Percentiles rank a stretch among this genome's conserved stretches.
Evolutionary conservation across 2,113 vertebrate genomes (phyloP).

Genomic region (Psephotus haematonotus): DNA sequence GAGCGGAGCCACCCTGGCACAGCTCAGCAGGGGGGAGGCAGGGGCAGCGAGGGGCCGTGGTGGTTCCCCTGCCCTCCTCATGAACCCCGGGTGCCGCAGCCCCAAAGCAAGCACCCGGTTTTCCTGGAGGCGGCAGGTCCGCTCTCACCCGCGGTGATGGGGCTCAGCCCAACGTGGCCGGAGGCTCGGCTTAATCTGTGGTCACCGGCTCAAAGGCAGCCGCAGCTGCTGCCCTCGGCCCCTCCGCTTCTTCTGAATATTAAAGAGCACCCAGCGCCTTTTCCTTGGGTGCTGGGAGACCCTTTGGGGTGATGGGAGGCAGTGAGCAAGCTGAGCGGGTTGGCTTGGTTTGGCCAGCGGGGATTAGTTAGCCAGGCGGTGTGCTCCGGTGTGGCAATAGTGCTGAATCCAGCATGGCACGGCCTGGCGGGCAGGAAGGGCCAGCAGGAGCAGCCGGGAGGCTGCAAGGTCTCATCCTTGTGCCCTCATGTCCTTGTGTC

Average conservation of each 20-base stretch:
- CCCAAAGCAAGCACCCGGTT: neutral
- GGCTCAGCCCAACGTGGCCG: neutral
- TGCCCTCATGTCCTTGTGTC: neutral
- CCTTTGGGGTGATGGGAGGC: neutral
- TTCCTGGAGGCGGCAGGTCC: neutral
- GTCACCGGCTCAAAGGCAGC: neutral
- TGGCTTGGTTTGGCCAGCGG: neutral
- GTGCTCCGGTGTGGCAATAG: neutral
- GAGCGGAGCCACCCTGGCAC: rapidly evolving
- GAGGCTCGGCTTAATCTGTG: neutral
- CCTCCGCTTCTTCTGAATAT: neutral
- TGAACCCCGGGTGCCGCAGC: neutral
- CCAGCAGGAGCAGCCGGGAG: rapidly evolving
- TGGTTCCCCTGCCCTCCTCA: neutral
- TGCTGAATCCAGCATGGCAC: neutral
- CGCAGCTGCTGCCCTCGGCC: neutral
- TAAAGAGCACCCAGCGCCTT: neutral
- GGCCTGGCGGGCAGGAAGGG: neutral
- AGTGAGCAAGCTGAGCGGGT: neutral
- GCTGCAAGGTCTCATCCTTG: neutral
- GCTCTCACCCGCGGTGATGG: neutral
- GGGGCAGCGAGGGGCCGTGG: neutral
- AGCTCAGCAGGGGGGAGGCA: rapidly evolving
- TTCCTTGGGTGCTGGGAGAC: neutral
- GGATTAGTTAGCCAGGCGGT: neutral